A percentile compares a stretch with the other conserved stretches of the same genome.
Evolutionary conservation across 1,140 invertebrate genomes (phyloP).

Genomic region (Triops cancriformis): DNA sequence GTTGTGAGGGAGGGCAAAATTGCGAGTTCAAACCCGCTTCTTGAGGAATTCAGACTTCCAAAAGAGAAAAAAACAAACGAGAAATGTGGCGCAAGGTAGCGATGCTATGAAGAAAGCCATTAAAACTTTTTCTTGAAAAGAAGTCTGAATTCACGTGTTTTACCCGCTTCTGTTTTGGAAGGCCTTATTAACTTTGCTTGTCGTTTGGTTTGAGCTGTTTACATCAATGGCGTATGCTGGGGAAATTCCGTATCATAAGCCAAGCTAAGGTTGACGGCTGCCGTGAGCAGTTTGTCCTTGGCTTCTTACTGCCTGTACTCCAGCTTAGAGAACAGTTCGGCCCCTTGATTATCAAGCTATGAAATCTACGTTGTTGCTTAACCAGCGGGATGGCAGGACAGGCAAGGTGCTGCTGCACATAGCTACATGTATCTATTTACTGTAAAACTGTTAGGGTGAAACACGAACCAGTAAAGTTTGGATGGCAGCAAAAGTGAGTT

Average conservation of each 20-base stretch:
- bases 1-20: not conserved
- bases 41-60: not conserved
- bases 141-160: not conserved
- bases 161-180: not conserved
- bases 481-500: too few species aligned
- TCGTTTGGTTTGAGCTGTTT: not conserved
- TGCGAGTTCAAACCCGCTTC: not conserved
- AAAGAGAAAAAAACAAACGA: not conserved
- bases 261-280: not conserved
- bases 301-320: not conserved
- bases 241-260: not conserved
- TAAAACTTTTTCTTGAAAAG: not conserved
- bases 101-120: not conserved
- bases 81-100: not conserved
- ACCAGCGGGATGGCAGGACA: not conserved
- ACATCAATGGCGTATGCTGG: not conserved
- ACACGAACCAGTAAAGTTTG: too few species aligned
- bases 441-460: not conserved
- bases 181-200: not conserved
- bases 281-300: constrained; percentile 8
- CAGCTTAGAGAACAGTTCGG: not conserved
- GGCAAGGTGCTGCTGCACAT: not conserved
- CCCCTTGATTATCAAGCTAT: not conserved
- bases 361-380: not conserved
- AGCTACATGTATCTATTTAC: not conserved